A percentile compares a stretch with the other conserved stretches of the same genome.
Conservation (phyloP, 2,888 invertebrate genomes). For the Perithous albicinctus region DNA sequence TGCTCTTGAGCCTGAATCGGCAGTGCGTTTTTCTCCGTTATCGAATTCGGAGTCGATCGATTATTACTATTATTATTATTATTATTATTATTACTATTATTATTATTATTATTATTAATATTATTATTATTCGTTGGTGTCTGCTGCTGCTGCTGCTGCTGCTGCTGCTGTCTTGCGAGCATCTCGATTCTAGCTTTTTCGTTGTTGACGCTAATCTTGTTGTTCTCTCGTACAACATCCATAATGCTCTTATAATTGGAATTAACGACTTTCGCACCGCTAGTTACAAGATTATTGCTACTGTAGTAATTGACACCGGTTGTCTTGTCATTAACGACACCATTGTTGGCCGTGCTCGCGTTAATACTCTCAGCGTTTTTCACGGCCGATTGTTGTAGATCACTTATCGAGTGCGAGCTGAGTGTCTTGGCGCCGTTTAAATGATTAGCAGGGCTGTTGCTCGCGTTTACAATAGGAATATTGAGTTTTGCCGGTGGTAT, state of each 20-base stretch:
- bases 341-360: conserved; percentile 63
- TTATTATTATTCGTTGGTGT: conserved; percentile 37
- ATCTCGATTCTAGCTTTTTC: conserved; percentile 70
- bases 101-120: conserved; percentile 63
- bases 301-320: conserved; percentile 70
- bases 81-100: conserved; percentile 56
- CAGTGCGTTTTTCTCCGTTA: conserved; percentile 59
- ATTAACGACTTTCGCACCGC: conserved; percentile 51
- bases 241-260: conserved; percentile 69
- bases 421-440: conserved; percentile 58
- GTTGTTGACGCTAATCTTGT: conserved; percentile 71
- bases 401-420: conserved; percentile 58
- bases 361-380: conserved; percentile 48
- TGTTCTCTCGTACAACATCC: conserved; percentile 70
- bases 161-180: conserved; percentile 68
- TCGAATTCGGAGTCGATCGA: conserved; percentile 25
- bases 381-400: conserved; percentile 59
- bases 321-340: conserved; percentile 67
- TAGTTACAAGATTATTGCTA: conserved; percentile 63
- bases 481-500: conserved; percentile 64
- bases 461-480: conserved; percentile 63
- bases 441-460: conserved; percentile 56
- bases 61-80: conserved; percentile 34
- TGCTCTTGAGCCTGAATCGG: conserved; percentile 52
- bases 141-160: no score